Conservation (phyloP, 2,888 invertebrate species). For the Carcina quercana region DNA sequence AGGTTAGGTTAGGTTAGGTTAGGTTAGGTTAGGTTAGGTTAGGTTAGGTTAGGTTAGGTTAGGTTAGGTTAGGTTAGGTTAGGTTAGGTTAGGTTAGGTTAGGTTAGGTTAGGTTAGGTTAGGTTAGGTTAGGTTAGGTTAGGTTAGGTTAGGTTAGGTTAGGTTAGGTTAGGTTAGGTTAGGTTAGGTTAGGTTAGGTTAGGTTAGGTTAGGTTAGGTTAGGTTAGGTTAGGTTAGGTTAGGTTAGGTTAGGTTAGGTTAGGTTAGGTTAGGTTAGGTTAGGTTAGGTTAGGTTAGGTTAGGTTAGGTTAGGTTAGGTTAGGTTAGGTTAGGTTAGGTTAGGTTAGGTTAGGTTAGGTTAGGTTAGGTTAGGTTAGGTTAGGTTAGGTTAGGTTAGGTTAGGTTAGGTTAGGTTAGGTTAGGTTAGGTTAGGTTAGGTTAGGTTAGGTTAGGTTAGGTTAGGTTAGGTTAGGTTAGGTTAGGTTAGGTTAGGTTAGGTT, state of each 20-base stretch:
- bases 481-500: constrained; percentile 57
- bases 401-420: constrained; percentile 9
- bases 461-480: constrained; percentile 15
- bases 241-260: constrained; percentile 9
- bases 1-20: constrained; percentile 5
- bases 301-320: constrained; percentile 9
- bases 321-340: constrained; percentile 9
- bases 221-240: constrained; percentile 9
- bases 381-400: constrained; percentile 9
- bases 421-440: constrained; percentile 9
- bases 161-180: constrained; percentile 62
- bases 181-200: constrained; percentile 9
- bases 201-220: constrained; percentile 9
- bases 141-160: constrained; percentile 47
- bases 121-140: constrained; percentile 35
- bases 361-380: constrained; percentile 9
- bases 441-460: constrained; percentile 9
- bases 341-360: constrained; percentile 9
- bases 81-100: constrained; percentile 9
- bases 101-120: constrained; percentile 4
- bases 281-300: constrained; percentile 9
- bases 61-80: constrained; percentile 14
- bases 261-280: constrained; percentile 9
- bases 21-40: constrained; percentile 6
- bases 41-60: constrained; percentile 7